Conservation (phyloP, 2,888 invertebrate genomes). For the Lumbricus terrestris region DNA sequence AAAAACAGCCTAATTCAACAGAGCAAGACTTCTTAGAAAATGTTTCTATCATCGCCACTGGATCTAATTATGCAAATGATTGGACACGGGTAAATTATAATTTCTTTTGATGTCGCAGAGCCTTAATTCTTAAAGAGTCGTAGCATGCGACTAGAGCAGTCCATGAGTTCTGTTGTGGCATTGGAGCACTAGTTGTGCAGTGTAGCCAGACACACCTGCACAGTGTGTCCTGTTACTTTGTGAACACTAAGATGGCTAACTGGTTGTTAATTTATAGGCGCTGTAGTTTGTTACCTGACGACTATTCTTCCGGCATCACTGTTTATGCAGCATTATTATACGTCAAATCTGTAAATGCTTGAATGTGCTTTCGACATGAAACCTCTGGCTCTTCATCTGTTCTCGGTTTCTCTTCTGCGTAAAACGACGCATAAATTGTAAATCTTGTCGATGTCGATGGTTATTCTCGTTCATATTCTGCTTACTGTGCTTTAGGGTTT, state of each 20-base stretch:
- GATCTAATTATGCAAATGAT: neutral
- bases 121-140: neutral
- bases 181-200: neutral
- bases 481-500: constrained; percentile 8
- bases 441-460: neutral
- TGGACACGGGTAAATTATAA: neutral
- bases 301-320: neutral
- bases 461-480: neutral
- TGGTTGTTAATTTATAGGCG: neutral
- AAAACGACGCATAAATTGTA: neutral
- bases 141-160: neutral
- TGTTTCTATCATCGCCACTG: neutral
- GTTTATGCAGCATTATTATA: neutral
- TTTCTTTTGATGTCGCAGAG: neutral
- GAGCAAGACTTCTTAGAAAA: neutral
- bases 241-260: neutral
- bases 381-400: neutral
- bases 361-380: neutral
- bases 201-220: neutral
- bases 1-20: neutral
- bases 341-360: neutral
- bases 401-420: neutral
- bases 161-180: neutral
- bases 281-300: no score
- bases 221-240: neutral